Percentiles rank a stretch among this genome's conserved stretches.
These are phyloP conservation scores for Papilio protenor DNA, from an alignment of 2,888 invertebrate genomes.

Conservation along the genomic window DNA sequence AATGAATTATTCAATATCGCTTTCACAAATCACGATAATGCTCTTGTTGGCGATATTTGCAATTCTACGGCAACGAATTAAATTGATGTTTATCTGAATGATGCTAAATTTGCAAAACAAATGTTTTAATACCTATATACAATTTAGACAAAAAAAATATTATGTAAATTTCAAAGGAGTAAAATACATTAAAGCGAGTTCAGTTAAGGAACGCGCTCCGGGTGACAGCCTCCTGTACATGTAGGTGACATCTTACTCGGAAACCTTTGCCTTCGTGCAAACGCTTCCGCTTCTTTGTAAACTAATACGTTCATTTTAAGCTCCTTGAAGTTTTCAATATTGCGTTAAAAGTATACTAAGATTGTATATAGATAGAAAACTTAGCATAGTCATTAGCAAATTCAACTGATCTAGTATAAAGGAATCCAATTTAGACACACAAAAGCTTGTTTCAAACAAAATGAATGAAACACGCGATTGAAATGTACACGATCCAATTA, in stretches of 20 bases:
- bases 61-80: neutral
- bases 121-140: neutral
- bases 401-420: neutral
- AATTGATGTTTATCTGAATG: neutral
- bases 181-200: neutral
- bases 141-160: neutral
- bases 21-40: conserved; percentile 10
- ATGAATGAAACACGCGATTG: neutral
- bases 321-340: neutral
- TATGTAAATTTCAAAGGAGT: conserved; percentile 10
- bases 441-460: neutral
- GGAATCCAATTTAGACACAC: neutral
- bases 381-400: neutral
- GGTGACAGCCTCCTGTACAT: neutral
- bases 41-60: neutral
- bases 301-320: neutral
- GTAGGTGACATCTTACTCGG: neutral
- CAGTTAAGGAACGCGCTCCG: neutral
- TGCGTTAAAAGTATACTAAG: neutral
- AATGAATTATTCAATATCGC: conserved; percentile 1
- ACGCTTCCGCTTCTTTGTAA: conserved; percentile 11
- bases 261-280: neutral
- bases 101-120: neutral
- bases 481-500: conserved; percentile 12
- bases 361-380: neutral